Conservation (phyloP, 35 echinoderm and acorn worm genomes). For the Ptychodera flava region DNA sequence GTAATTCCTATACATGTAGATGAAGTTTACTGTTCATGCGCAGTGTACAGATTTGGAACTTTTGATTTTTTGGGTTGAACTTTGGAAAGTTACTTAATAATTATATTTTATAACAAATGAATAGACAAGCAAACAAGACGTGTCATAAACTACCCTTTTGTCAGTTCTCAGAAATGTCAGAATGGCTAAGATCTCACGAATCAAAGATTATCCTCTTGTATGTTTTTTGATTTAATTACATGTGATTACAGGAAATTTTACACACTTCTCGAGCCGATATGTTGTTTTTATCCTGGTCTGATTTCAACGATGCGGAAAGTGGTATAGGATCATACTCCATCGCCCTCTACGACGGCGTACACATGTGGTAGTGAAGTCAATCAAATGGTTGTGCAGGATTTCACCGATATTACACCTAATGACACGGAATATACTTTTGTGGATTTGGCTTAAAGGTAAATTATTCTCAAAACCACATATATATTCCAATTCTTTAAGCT, state of each 20-base stretch:
- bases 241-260: constrained; percentile 7
- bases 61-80: neutral
- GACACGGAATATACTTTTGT: too few species aligned
- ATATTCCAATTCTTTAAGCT: too few species aligned
- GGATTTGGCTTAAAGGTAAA: too few species aligned
- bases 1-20: neutral
- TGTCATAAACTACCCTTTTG: neutral
- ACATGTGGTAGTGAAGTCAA: too few species aligned
- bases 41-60: too few species aligned
- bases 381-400: too few species aligned
- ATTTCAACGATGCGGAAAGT: constrained; percentile 27
- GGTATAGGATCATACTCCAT: constrained; percentile 9
- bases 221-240: neutral
- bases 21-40: neutral
- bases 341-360: too few species aligned
- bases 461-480: too few species aligned
- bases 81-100: constrained; percentile 5
- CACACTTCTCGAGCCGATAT: neutral
- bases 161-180: too few species aligned
- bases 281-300: constrained; percentile 4
- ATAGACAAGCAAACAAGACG: neutral
- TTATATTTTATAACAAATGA: neutral
- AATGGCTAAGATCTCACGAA: too few species aligned
- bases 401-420: too few species aligned
- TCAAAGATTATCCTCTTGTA: too few species aligned